Base-by-base conservation (phyloP, 1,140 invertebrate genomes). In the Drosophila obscura region DNA sequence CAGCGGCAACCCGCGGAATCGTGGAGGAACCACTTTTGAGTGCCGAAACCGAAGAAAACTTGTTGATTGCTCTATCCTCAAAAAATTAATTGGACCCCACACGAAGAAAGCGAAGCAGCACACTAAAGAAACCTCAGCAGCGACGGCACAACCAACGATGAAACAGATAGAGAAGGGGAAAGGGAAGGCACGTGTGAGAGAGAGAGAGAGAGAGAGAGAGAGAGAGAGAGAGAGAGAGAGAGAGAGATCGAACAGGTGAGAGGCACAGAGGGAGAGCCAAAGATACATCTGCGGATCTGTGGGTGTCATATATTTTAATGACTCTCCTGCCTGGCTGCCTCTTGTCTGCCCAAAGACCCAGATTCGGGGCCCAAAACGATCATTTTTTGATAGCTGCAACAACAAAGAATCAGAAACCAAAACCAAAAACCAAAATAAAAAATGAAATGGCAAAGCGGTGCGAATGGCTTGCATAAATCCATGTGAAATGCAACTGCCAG, bases 81-180 rank as follows among this genome's bases (percentile, higher is more conserved):
- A 79, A 82, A 87, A 87, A 87, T 87, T 87, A 87, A 87, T 87
- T 87, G 82, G 82, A 87, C 82, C 82, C 76, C 82, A 87, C 82
- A 87, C 78, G 75, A 87, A 66, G 73, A 53, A 60, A 61, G 58
- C 66, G 19, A 19, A 60, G 46, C 59, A 19, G 19, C 19, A 19
- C 19, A 61, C 35, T 61, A 59, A 58, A 22, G 19, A 41, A 45
- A 49, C 48, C 56, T 55, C 52, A 49, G 9, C 9, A 50, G 7
- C 8, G 45, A 56, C 22, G 44, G 44, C 28, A 9, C 26, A 46
- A 4, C 31, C 31, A 35, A 35, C 31, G 31, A 35, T 35, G 0
- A 9, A 35, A 35, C 31, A 35, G 8, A 35, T 4, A 35, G 8
- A 8, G 4, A 13, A 48, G 35, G 53, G 46, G 59, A 44, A 57